phyloP scores from a whole-genome alignment of 35 echinoderm and acorn worm species.

The Heliocidaris erythrogramma region DNA sequence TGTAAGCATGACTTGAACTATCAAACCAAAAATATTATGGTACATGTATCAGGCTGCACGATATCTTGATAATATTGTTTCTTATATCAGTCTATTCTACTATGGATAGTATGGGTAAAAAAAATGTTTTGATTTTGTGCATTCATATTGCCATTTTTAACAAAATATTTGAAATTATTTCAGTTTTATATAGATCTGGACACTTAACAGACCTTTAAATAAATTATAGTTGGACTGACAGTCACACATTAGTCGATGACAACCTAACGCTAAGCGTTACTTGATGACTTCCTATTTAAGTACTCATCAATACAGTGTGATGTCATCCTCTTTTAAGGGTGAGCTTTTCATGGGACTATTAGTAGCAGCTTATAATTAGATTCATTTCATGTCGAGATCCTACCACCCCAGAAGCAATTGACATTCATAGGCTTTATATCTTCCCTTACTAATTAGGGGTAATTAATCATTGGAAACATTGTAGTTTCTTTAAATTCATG shows the following conservation, averaged over 20 bases:
- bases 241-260: not conserved
- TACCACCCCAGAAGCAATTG: not conserved
- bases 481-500: not conserved
- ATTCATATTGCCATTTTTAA: too few species aligned
- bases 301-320: not conserved
- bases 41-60: too few species aligned
- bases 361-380: not conserved
- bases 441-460: not conserved
- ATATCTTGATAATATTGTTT: too few species aligned
- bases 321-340: not conserved
- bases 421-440: not conserved
- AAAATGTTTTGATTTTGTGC: too few species aligned
- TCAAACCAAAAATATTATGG: too few species aligned
- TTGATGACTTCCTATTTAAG: not conserved
- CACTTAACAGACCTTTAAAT: too few species aligned
- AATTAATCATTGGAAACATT: not conserved
- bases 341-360: not conserved
- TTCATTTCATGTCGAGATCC: conserved; percentile 1
- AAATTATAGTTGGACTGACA: too few species aligned
- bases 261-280: not conserved
- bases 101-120: too few species aligned
- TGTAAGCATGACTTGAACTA: too few species aligned
- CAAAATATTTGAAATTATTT: too few species aligned
- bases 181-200: too few species aligned
- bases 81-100: too few species aligned